Percentiles rank a stretch among this genome's conserved stretches.
Conservation (phyloP, 2,888 invertebrate species). For the Tenthredo scrophulariae region DNA sequence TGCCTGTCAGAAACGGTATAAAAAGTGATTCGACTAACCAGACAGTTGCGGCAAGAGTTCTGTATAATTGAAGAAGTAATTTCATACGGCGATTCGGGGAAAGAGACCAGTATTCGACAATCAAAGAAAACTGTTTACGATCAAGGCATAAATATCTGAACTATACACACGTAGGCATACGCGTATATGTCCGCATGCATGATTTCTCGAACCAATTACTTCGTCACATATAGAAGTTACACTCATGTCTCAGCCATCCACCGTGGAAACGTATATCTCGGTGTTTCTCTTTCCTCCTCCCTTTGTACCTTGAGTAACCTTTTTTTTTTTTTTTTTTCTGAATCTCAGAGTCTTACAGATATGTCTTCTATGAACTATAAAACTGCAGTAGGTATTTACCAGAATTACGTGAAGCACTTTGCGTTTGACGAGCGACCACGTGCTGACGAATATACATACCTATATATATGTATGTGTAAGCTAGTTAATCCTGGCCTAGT, state of each 20-base stretch:
- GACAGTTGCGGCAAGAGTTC: conserved; percentile 7
- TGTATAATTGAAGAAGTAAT: not conserved
- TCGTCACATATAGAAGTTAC: not conserved
- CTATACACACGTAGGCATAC: not conserved
- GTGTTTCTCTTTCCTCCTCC: not conserved
- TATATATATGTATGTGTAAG: not conserved
- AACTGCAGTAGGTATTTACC: not conserved
- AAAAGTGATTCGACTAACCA: conserved; percentile 40
- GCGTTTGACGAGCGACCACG: not conserved
- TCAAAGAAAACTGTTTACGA: conserved; percentile 34
- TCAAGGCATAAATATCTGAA: conserved; percentile 12
- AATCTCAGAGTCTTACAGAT: not conserved
- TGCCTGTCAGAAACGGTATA: conserved; percentile 13
- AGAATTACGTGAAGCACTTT: not conserved
- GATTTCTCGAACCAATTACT: conserved; percentile 24
- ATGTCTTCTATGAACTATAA: conserved; percentile 39
- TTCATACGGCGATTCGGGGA: conserved; percentile 3
- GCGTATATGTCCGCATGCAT: not conserved
- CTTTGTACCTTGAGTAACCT: not conserved
- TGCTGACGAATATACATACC: not conserved
- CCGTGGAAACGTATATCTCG: not conserved
- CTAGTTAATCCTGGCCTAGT: conserved; percentile 28
- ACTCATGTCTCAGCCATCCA: not conserved
- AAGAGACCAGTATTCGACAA: conserved; percentile 6
- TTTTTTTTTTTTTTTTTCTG: not conserved